Base-by-base conservation (phyloP, 2,888 invertebrate genomes). In the Pilophorus perplexus region DNA sequence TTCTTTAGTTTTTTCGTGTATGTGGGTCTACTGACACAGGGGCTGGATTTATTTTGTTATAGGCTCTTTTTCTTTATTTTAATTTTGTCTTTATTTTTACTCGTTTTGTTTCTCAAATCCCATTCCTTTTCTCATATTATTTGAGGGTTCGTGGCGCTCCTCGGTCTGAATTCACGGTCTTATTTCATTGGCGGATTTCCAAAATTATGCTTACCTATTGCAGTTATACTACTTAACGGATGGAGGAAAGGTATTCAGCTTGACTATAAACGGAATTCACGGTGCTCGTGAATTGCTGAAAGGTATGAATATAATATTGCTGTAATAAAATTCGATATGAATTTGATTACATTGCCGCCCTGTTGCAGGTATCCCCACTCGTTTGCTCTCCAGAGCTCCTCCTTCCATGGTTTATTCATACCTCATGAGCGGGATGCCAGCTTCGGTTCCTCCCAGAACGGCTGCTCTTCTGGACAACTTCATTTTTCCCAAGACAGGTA, bases 391-490 rank as follows among this genome's bases (percentile, higher is more conserved):
- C 42, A 22, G 38, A 23, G 25, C 42, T 33, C 23, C 57, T 28
- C 28, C 67, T 18, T 27, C 33, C 37, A 22, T 50, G 18, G 42
- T 28, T 23, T 25, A 37, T 38, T 12, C 14, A 6, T 50, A 68
- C 20, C 42, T 70, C 3, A 40, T 64, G 14, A 40, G 68, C 8
- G 60, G 65, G 23, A 12, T 66, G n/a, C 50, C 64, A 33, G 54
- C 20, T 10, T 23, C 66, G 12, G 48, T 57, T 46, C 25, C 46
- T 4, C 64, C 70, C 10, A 42, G 68, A 3, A 37, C 68, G 6
- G 52, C 68, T 27, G 62, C 70, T 23, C 64, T 70, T 20, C 33
- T 70, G 12, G 54, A 68, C 40, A 52, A 67, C 10, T 52, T 68
- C 8, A 28, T 64, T 16, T 52, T 16, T 16, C 28, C 8, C n/a